These are phyloP conservation scores for Heliconius ethilla DNA, from an alignment of 2,888 invertebrate species.

Conservation along the genomic window DNA sequence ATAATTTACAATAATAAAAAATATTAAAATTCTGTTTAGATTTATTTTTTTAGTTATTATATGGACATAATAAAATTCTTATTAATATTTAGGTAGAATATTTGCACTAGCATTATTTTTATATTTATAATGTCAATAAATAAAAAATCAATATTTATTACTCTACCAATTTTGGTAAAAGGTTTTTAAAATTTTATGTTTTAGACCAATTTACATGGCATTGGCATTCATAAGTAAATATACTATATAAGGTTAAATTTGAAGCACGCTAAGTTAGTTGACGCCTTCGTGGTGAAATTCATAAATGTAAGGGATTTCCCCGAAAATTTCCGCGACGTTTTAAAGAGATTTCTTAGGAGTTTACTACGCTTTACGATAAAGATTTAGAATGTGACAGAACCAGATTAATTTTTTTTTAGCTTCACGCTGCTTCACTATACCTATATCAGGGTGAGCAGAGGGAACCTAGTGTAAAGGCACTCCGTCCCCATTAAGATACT, in stretches of 20 bases:
- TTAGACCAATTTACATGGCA: background rate
- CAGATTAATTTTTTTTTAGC: too few relatives aligned
- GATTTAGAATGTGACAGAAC: too few relatives aligned
- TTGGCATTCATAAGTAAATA: background rate
- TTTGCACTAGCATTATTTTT: background rate
- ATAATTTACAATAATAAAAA: background rate
- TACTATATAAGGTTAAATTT: background rate
- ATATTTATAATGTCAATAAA: background rate
- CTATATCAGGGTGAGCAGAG: too few relatives aligned
- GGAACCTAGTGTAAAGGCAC: too few relatives aligned
- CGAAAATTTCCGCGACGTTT: background rate
- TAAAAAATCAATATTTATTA: background rate
- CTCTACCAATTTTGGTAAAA: background rate
- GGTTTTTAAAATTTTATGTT: background rate
- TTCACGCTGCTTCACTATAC: too few relatives aligned
- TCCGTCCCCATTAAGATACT: too few relatives aligned
- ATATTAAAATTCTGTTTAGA: background rate
- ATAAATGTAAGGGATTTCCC: background rate
- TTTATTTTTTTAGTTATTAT: background rate
- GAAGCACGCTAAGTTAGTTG: background rate
- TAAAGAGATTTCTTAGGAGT: background rate
- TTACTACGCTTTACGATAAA: too few relatives aligned
- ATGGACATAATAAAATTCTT: background rate
- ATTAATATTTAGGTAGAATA: too few relatives aligned
- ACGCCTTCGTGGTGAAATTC: background rate